Conservation (phyloP, 1,140 invertebrate genomes). For the Rhagoletis zephyria region DNA sequence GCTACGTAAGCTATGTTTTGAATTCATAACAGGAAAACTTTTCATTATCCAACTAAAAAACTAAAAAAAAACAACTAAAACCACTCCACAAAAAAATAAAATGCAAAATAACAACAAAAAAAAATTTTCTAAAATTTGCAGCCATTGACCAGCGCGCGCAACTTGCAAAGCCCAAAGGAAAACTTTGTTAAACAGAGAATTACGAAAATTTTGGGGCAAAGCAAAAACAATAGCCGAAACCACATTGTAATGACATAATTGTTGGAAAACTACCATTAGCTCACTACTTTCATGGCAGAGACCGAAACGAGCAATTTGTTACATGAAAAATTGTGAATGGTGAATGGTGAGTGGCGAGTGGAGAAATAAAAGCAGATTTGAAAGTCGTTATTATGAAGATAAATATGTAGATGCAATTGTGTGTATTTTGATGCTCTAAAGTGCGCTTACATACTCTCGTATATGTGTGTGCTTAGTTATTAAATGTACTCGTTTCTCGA, state of each 20-base stretch:
- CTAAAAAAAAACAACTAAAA: background rate
- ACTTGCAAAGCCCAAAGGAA: background rate
- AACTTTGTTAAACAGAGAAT: background rate
- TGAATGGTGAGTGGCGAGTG: background rate
- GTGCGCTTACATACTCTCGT: background rate
- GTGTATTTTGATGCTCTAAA: no score
- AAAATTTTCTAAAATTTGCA: background rate
- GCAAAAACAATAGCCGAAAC: slow-evolving; percentile 7
- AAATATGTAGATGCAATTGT: background rate
- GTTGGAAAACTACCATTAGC: slow-evolving; percentile 10
- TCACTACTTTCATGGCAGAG: slow-evolving; percentile 2
- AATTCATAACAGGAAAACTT: background rate
- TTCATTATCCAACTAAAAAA: background rate
- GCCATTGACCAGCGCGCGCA: background rate
- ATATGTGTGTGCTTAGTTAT: no score
- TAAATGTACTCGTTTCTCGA: no score
- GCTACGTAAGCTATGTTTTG: background rate
- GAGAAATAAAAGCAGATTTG: background rate
- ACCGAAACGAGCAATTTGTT: background rate
- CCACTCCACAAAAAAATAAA: background rate
- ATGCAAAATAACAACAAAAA: background rate
- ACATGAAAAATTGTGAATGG: background rate
- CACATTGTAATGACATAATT: slow-evolving; percentile 43
- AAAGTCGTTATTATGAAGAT: background rate
- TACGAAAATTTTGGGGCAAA: background rate